A percentile compares a stretch with the other conserved stretches of the same genome.
These are phyloP conservation scores for Pseudochirops corinnae DNA, from an alignment of 2,797 vertebrate species.

Conservation along the genomic window DNA sequence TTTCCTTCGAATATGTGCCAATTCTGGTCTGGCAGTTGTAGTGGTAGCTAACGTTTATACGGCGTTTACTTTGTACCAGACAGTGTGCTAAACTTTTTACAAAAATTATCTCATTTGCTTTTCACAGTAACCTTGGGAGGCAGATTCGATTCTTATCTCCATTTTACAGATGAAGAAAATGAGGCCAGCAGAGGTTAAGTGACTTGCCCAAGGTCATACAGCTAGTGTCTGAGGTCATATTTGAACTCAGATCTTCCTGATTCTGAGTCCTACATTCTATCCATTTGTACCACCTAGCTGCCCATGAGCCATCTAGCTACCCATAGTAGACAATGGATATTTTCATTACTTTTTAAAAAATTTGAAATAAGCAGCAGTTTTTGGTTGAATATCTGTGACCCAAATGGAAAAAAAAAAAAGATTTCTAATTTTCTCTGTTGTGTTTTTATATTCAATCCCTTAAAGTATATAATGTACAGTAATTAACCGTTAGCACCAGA, in stretches of 20 bases:
- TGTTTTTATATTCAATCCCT: background rate
- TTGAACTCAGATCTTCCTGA: background rate
- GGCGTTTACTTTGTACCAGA: background rate
- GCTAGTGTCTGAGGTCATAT: background rate
- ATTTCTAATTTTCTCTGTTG: background rate
- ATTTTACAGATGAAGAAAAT: background rate
- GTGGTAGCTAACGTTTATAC: background rate
- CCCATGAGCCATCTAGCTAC: background rate
- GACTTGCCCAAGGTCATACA: background rate
- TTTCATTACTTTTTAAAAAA: background rate
- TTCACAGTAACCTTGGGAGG: background rate
- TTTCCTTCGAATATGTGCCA: constrained; percentile 22
- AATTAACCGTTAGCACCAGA: constrained; percentile 19
- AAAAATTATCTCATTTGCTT: background rate
- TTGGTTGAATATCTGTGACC: background rate
- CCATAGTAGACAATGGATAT: background rate
- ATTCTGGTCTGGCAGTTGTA: constrained; percentile 14
- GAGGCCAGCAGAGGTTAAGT: background rate
- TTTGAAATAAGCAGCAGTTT: background rate
- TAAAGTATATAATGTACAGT: constrained; percentile 31
- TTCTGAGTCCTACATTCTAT: background rate
- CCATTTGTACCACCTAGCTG: background rate
- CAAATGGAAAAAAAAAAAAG: background rate
- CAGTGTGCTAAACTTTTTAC: background rate
- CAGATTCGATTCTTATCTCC: background rate